Evolutionary conservation across 2,113 vertebrate species (phyloP).

Genomic region (Arizona elegans): DNA sequence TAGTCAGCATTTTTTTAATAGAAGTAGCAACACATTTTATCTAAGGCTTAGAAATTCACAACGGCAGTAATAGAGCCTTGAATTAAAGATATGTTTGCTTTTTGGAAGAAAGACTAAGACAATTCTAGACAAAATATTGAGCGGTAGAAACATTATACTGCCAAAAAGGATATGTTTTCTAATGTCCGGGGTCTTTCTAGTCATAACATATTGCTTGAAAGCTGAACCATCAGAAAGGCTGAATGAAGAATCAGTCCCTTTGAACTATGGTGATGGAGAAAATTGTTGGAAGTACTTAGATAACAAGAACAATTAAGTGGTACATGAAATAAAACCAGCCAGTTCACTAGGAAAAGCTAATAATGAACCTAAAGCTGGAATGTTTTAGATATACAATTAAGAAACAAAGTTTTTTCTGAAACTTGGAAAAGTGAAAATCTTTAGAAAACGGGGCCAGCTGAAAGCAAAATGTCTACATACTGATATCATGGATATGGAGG

Average conservation of each 20-base stretch:
- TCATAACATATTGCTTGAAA: background rate
- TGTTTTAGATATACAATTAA: background rate
- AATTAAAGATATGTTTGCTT: background rate
- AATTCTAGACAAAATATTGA: background rate
- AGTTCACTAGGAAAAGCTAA: background rate
- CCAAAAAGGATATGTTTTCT: background rate
- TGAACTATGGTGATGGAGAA: background rate
- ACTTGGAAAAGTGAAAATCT: background rate
- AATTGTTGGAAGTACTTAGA: background rate
- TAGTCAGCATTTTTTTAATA: background rate
- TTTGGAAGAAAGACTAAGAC: background rate
- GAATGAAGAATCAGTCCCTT: background rate
- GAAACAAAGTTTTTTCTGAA: background rate
- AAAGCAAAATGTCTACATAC: background rate
- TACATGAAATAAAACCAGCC: background rate
- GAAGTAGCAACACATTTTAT: background rate
- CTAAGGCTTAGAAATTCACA: background rate
- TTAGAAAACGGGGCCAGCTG: background rate
- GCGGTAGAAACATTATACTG: background rate
- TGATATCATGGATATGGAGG: background rate
- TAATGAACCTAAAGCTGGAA: background rate
- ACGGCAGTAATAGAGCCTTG: background rate
- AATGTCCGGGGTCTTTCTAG: background rate
- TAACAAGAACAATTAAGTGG: background rate
- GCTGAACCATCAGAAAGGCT: background rate